These are phyloP conservation scores for Dysdera silvatica DNA, from an alignment of 1,140 invertebrate species.

Conservation along the genomic window DNA sequence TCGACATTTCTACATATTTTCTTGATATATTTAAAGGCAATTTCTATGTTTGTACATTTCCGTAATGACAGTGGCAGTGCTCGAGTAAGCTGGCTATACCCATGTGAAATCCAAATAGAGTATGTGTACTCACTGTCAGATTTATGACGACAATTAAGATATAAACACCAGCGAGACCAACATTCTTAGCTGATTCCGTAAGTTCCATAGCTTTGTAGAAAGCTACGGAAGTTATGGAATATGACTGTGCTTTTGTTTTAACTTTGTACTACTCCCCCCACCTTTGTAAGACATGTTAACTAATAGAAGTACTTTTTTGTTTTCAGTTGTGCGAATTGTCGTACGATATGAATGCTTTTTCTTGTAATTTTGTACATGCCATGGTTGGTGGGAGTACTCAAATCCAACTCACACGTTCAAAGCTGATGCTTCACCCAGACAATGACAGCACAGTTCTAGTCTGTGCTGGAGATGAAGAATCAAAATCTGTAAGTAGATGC, in stretches of 20 bases:
- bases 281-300: neutral
- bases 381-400: slow-evolving; percentile 56
- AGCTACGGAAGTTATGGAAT: too few species aligned
- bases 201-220: too few species aligned
- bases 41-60: too few species aligned
- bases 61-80: too few species aligned
- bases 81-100: too few species aligned
- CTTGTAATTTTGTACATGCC: slow-evolving; percentile 53
- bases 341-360: slow-evolving; percentile 30
- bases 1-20: too few species aligned
- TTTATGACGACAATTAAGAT: too few species aligned
- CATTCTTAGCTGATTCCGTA: too few species aligned
- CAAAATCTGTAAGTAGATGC: slow-evolving; percentile 21
- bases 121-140: too few species aligned
- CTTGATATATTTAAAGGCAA: too few species aligned
- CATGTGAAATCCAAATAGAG: too few species aligned
- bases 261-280: neutral
- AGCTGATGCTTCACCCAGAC: slow-evolving; percentile 48
- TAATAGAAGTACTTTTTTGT: neutral
- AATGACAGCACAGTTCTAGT: slow-evolving; percentile 17
- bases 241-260: neutral
- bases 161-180: too few species aligned
- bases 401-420: slow-evolving; percentile 54
- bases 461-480: slow-evolving; percentile 40
- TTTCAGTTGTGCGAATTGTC: slow-evolving; percentile 38